Evolutionary conservation across 2,888 invertebrate genomes (phyloP).

Genomic region (Tricholauxania praeusta): DNA sequence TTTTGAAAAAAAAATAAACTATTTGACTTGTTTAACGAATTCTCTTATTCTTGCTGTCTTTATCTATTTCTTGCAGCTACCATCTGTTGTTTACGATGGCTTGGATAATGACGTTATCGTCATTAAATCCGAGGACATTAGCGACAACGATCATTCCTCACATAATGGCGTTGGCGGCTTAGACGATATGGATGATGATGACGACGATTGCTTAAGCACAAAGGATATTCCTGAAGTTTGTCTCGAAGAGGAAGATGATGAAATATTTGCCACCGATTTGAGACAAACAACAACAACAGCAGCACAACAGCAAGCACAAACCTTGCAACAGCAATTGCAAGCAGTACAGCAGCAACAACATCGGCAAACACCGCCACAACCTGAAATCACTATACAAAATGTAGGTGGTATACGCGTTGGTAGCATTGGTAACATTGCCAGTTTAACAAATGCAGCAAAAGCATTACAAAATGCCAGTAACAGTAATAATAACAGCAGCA

Average conservation of each 20-base stretch:
- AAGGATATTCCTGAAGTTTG: conserved; percentile 67
- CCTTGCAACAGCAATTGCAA: conserved; percentile 30
- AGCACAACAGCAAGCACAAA: conserved; percentile 44
- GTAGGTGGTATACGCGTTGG: conserved; percentile 61
- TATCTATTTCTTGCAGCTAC: conserved; percentile 41
- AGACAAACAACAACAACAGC: conserved; percentile 49
- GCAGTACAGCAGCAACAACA: conserved; percentile 41
- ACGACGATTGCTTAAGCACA: conserved; percentile 64
- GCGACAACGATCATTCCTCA: conserved; percentile 66
- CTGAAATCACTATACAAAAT: conserved; percentile 57
- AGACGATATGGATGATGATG: conserved; percentile 60
- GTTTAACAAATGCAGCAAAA: conserved; percentile 52
- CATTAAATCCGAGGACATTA: conserved; percentile 67
- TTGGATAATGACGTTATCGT: conserved; percentile 66
- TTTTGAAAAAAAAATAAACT: not conserved
- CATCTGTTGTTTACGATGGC: conserved; percentile 55
- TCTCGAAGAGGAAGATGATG: conserved; percentile 65
- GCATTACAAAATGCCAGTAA: conserved; percentile 53
- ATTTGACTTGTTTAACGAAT: not conserved
- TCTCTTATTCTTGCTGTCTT: not conserved
- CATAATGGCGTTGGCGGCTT: conserved; percentile 57
- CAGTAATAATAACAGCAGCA: conserved; percentile 37
- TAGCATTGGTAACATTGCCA: conserved; percentile 59
- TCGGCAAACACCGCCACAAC: conserved; percentile 44
- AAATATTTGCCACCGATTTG: conserved; percentile 60